Evolutionary conservation across 2,888 invertebrate genomes (phyloP), one percentile per base, ranked within the genome.

Genomic region (Tolmerus cingulatus): DNA sequence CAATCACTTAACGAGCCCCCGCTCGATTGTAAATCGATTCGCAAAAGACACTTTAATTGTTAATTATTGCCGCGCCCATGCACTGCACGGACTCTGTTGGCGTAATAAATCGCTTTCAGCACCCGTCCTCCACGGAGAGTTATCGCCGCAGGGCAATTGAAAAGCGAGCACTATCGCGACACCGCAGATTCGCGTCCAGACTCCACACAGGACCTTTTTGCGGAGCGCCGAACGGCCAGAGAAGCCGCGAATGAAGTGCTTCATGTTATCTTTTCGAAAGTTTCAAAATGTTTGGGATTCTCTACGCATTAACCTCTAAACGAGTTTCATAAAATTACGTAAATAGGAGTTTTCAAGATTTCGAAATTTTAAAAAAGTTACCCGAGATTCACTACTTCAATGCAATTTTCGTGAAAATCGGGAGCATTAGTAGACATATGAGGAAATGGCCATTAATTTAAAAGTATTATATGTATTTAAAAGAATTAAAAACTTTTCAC

Each of bases 31-130:
- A 81, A 81, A 81, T 81, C 81, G 81, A 81, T 81, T 51, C 81
- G 46, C 30, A 51, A 51, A 81, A 81, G 81, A 81, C 81, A 81
- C 27, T 81, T 81, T 81, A 81, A 81, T 81, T 81, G 81, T 81
- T 81, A 81, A 81, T 81, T 81, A 81, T 81, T 51, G 81, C 81
- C 8, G 43, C 43, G 30, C 16, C 55, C 51, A 27, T 30, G 34
- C 23, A 79, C 19, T 12, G 46, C 14, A 43, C 46, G 46, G 19
- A 2, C 37, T 77, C 66, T 66, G 23, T 23, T 2, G 66, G 66
- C 66, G 27, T 14, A 27, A 81, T 81, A 51, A 81, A 81, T 81
- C 81, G 81, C 51, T 81, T 46, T 51, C 66, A 27, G 27, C 23
- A 66, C 66, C 19, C 27, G 66, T 66, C 66, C 9, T 66, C 66